Percentiles rank a stretch among this genome's conserved stretches.
Conservation (phyloP, 2,888 invertebrate genomes). For the Macrophya annulata region DNA sequence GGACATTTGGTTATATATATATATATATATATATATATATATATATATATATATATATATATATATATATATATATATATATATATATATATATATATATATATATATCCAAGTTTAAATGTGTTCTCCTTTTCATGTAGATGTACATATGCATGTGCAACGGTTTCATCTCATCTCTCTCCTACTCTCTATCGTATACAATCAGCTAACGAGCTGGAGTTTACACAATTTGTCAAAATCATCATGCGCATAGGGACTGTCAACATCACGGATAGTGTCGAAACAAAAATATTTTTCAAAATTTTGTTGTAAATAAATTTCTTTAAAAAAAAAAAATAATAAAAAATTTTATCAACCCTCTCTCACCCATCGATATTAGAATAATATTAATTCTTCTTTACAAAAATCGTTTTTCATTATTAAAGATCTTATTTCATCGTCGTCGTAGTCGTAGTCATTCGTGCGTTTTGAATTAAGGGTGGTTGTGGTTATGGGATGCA, state of each 20-base stretch:
- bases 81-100: no score
- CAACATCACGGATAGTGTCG: slow-evolving; percentile 64
- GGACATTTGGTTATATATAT: neutral
- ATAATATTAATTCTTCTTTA: no score
- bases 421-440: neutral
- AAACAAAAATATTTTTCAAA: no score
- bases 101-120: neutral
- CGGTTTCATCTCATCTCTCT: slow-evolving; percentile 46
- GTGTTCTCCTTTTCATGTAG: neutral
- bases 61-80: no score
- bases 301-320: no score
- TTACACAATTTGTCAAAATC: slow-evolving; percentile 77
- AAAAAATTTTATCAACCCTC: no score
- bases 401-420: neutral
- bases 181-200: slow-evolving; percentile 67
- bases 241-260: slow-evolving; percentile 65
- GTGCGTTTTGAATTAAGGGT: neutral
- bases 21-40: no score
- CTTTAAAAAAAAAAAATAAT: no score
- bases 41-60: no score
- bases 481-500: slow-evolving; percentile 59
- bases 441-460: neutral
- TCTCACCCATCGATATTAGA: no score
- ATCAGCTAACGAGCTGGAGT: slow-evolving; percentile 78
- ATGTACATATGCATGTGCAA: neutral